Evolutionary conservation across 2,888 invertebrate species (phyloP).

Genomic region (Beris chalybata): DNA sequence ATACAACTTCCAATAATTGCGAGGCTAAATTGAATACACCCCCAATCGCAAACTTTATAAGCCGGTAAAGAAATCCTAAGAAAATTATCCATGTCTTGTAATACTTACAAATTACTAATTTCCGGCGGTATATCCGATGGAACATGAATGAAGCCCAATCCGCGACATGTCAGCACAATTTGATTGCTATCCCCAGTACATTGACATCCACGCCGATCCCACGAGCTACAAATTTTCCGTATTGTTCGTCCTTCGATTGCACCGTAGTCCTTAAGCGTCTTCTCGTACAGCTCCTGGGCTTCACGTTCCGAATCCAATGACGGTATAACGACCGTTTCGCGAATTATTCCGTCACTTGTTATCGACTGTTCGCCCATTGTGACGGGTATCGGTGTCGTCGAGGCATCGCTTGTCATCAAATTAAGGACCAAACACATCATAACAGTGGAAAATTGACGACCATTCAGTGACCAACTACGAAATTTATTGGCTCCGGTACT

Average conservation of each 20-base stretch:
- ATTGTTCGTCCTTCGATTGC: conserved; percentile 44
- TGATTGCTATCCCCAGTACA: conserved; percentile 51
- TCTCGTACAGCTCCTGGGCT: conserved; percentile 54
- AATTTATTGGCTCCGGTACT: conserved; percentile 16
- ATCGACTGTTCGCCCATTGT: conserved; percentile 40
- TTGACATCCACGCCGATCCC: conserved; percentile 52
- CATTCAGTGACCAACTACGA: conserved; percentile 17
- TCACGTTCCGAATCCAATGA: conserved; percentile 54
- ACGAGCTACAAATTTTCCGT: conserved; percentile 50
- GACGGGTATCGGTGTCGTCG: conserved; percentile 4
- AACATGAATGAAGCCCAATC: conserved; percentile 51
- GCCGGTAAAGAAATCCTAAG: too few relatives aligned
- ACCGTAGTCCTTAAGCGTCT: conserved; percentile 49
- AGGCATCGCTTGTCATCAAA: conserved; percentile 4
- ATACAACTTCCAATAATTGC: too few relatives aligned
- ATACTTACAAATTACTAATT: conserved; percentile 53
- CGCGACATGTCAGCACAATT: conserved; percentile 51
- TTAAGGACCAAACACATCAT: conserved; percentile 31
- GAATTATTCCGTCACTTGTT: conserved; percentile 37
- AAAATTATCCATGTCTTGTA: neutral
- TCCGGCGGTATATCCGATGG: conserved; percentile 52
- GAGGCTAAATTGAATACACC: too few relatives aligned
- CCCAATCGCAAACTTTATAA: too few relatives aligned
- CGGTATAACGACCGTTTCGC: conserved; percentile 54
- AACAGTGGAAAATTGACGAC: too few relatives aligned